Percentiles rank a stretch among this genome's conserved stretches.
phyloP scores from a whole-genome alignment of 2,797 vertebrate genomes.

The Linurgus olivaceus region DNA sequence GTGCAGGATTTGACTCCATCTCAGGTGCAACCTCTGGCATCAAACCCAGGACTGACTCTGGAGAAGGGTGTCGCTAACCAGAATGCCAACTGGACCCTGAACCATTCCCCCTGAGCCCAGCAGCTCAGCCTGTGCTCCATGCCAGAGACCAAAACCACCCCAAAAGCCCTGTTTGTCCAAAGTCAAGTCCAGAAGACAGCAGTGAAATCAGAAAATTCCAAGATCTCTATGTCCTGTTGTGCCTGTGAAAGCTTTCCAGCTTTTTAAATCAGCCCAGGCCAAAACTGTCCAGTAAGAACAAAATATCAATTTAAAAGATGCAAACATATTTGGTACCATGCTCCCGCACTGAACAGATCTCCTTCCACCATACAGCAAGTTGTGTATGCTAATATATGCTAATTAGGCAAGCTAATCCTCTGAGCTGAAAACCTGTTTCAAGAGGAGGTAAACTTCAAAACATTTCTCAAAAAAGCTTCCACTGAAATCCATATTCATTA shows the following conservation, averaged over 20 bases:
- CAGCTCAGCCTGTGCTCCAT: neutral
- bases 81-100: neutral
- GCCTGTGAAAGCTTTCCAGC: neutral
- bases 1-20: neutral
- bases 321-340: neutral
- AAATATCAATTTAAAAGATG: neutral
- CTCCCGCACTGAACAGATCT: neutral
- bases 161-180: neutral
- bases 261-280: neutral
- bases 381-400: conserved; percentile 27
- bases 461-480: neutral
- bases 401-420: neutral
- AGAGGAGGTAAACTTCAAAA: conserved; percentile 39
- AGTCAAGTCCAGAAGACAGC: neutral
- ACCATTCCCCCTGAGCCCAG: neutral
- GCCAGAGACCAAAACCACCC: neutral
- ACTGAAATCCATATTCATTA: neutral
- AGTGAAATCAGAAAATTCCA: neutral
- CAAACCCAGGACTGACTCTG: neutral
- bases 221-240: neutral
- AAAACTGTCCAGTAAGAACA: neutral
- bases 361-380: neutral
- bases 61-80: neutral
- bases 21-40: neutral
- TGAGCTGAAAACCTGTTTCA: conserved; percentile 17